Conservation (phyloP, 30 jellyfish, hydroid and myxozoan species). For the Nemopilema nomurai region DNA sequence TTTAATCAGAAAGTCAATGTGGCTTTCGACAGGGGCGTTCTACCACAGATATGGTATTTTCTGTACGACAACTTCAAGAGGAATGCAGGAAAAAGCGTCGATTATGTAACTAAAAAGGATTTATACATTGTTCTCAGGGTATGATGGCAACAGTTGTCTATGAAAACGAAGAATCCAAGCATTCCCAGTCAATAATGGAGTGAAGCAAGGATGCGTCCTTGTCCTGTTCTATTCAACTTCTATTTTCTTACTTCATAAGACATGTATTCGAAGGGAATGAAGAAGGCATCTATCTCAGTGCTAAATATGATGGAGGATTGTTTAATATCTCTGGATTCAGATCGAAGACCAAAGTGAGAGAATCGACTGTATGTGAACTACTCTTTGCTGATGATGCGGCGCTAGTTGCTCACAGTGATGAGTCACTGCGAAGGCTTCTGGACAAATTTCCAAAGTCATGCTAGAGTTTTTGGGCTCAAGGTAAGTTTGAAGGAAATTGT, state of each 20-base stretch:
- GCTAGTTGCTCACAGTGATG: conserved; percentile 12
- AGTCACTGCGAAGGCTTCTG: conserved; percentile 13
- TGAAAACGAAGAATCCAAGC: not conserved
- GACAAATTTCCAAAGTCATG: conserved; percentile 19
- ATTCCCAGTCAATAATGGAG: conserved; percentile 13
- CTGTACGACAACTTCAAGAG: conserved; percentile 39
- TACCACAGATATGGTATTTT: conserved; percentile 43
- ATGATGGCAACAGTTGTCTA: conserved; percentile 22
- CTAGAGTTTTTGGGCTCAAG: conserved; percentile 27
- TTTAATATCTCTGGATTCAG: not conserved
- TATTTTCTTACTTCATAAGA: conserved; percentile 2
- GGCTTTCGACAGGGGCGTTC: conserved; percentile 36
- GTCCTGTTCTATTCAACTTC: conserved; percentile 32
- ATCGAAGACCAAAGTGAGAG: conserved; percentile 4
- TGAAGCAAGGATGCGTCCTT: conserved; percentile 29
- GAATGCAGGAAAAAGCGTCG: conserved; percentile 24
- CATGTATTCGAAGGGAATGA: conserved; percentile 4
- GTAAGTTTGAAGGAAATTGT: conserved; percentile 32
- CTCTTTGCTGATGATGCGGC: conserved; percentile 4
- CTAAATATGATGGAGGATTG: not conserved
- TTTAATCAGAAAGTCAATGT: conserved; percentile 42
- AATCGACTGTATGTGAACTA: not conserved
- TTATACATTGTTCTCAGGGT: conserved; percentile 7
- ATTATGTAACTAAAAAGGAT: conserved; percentile 20
- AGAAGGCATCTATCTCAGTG: not conserved